A percentile compares a stretch with the other conserved stretches of the same genome.
phyloP scores from a whole-genome alignment of 2,888 invertebrate species.

The Melinopterus prodromus region DNA sequence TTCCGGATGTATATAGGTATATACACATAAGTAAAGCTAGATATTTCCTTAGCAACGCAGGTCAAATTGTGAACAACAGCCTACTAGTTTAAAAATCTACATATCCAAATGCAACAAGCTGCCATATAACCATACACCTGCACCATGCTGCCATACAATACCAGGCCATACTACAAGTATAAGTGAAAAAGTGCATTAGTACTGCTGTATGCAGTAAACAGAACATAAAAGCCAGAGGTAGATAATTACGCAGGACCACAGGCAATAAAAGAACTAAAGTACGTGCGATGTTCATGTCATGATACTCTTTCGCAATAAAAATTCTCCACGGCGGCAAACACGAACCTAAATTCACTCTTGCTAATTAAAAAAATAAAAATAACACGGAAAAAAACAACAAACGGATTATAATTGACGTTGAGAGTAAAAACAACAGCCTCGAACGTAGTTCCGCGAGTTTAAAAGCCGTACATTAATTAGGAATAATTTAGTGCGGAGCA shows the following conservation, averaged over 20 bases:
- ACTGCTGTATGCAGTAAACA: neutral
- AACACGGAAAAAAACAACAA: neutral
- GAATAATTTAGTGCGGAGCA: neutral
- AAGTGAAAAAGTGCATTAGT: neutral
- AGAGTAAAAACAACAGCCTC: neutral
- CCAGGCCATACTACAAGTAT: too few species aligned
- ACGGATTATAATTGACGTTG: slow-evolving; percentile 4
- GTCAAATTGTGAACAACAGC: too few species aligned
- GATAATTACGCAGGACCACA: neutral
- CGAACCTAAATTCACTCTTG: neutral
- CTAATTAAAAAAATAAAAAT: neutral
- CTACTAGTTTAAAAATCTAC: too few species aligned
- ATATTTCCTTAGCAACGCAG: too few species aligned
- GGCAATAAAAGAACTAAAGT: neutral
- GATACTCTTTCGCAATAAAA: neutral
- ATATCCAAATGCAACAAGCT: too few species aligned
- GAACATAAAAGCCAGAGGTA: slow-evolving; percentile 10
- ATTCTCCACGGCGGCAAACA: neutral
- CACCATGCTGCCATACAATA: too few species aligned
- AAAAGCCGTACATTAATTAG: slow-evolving; percentile 4
- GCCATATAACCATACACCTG: too few species aligned
- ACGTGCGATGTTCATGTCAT: neutral
- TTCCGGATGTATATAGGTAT: too few species aligned
- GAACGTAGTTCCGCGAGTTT: neutral
- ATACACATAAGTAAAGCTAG: too few species aligned